A percentile compares a stretch with the other conserved stretches of the same genome.
These are phyloP conservation scores for Dorcus hopei DNA, from an alignment of 2,888 invertebrate genomes.

Conservation along the genomic window DNA sequence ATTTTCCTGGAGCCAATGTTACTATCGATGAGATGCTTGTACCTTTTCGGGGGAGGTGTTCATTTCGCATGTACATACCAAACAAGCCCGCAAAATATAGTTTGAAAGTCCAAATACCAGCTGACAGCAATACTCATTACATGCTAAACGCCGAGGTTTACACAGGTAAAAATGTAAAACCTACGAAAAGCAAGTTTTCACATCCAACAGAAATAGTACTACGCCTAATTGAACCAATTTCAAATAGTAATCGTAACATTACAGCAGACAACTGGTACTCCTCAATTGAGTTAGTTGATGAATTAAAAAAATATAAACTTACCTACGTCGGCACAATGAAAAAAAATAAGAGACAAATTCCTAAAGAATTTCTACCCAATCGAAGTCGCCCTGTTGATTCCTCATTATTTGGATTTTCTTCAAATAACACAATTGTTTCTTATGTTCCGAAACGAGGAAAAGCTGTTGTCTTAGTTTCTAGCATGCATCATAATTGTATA, in stretches of 20 bases:
- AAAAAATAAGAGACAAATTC: too few species aligned
- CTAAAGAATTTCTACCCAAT: too few species aligned
- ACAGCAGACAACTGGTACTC: constrained; percentile 1
- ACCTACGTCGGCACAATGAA: constrained; percentile 2
- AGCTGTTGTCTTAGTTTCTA: constrained; percentile 26
- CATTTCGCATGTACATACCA: not conserved
- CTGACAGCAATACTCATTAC: not conserved
- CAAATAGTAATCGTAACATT: not conserved
- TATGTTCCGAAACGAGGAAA: constrained; percentile 26
- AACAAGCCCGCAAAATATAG: too few species aligned
- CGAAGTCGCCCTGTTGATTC: not conserved
- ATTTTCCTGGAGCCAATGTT: too few species aligned
- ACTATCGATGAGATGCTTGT: not conserved
- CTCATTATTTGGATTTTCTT: not conserved
- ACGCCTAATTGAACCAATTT: too few species aligned
- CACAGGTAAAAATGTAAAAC: not conserved
- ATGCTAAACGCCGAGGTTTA: not conserved
- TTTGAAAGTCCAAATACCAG: too few species aligned
- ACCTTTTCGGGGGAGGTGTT: not conserved
- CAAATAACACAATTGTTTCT: constrained; percentile 12
- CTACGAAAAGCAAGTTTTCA: not conserved
- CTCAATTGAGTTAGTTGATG: not conserved
- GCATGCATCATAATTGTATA: constrained; percentile 24
- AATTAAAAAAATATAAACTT: not conserved
- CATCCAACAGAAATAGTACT: too few species aligned